A percentile compares a stretch with the other conserved stretches of the same genome.
Conservation (phyloP, 2,888 invertebrate species). For the Physocephala rufipes region DNA sequence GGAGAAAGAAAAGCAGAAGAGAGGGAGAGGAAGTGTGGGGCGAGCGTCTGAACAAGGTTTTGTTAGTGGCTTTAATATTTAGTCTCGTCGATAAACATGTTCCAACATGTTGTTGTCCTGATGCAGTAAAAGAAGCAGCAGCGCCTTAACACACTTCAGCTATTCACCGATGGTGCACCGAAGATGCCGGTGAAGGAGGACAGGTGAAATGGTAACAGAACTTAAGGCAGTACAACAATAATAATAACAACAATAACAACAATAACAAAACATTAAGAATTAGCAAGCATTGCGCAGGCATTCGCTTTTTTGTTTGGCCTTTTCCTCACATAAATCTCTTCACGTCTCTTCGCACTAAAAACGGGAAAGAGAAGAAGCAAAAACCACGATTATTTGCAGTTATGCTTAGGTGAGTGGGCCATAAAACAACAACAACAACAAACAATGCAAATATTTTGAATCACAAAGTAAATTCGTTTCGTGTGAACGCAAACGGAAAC, state of each 20-base stretch:
- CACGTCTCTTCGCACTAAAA: too few species aligned
- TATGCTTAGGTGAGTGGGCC: not conserved
- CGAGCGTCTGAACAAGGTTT: too few species aligned
- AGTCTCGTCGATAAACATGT: too few species aligned
- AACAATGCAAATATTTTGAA: not conserved
- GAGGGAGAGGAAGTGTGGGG: too few species aligned
- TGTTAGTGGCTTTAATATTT: too few species aligned
- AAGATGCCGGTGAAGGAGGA: not conserved
- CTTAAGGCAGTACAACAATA: not conserved
- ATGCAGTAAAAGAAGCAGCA: not conserved
- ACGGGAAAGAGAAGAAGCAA: too few species aligned
- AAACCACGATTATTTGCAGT: too few species aligned
- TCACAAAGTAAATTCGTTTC: not conserved
- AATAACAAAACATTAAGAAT: not conserved
- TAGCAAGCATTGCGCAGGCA: not conserved
- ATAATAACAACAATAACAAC: not conserved
- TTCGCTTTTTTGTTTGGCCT: not conserved
- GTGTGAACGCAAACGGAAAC: too few species aligned
- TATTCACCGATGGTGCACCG: not conserved
- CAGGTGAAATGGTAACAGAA: slow-evolving; percentile 6
- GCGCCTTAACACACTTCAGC: too few species aligned
- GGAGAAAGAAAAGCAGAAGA: too few species aligned
- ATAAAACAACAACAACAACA: slow-evolving; percentile 6
- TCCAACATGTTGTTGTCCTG: not conserved
- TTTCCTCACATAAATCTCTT: too few species aligned